Evolutionary conservation across 1,140 invertebrate species (phyloP).

Genomic region (Chrysoperla carnea): DNA sequence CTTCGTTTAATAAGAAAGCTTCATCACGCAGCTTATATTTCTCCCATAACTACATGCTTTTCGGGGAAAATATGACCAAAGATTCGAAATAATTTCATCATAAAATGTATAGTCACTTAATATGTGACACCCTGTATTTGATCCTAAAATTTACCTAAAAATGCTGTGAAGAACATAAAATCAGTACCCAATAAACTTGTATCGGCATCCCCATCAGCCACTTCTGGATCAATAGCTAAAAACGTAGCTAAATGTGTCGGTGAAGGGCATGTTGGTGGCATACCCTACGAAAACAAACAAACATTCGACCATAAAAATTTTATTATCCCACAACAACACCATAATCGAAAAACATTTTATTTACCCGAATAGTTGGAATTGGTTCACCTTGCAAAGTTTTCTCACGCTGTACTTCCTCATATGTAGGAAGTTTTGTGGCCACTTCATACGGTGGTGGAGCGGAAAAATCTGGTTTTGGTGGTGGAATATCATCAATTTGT

Average conservation of each 20-base stretch:
- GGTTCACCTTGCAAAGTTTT: constrained; percentile 60
- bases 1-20: no score
- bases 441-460: constrained; percentile 74
- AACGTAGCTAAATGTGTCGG: constrained; percentile 45
- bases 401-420: constrained; percentile 77
- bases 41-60: no score
- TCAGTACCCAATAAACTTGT: constrained; percentile 67
- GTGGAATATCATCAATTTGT: constrained; percentile 41
- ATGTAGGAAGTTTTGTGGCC: constrained; percentile 67
- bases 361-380: constrained; percentile 23
- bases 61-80: no score
- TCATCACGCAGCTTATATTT: no score
- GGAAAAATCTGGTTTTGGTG: constrained; percentile 62
- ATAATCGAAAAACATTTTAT: neutral
- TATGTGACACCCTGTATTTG: no score
- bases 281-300: constrained; percentile 16
- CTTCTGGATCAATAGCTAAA: constrained; percentile 52
- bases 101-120: no score
- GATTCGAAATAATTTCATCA: no score
- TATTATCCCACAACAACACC: neutral
- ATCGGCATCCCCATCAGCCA: constrained; percentile 50
- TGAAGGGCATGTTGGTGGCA: constrained; percentile 25
- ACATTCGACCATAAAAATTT: constrained; percentile 8
- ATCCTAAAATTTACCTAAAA: constrained; percentile 61
- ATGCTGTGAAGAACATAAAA: constrained; percentile 74